Evolutionary conservation across 2,888 invertebrate genomes (phyloP).

Genomic region (Polydrusus tereticollis): DNA sequence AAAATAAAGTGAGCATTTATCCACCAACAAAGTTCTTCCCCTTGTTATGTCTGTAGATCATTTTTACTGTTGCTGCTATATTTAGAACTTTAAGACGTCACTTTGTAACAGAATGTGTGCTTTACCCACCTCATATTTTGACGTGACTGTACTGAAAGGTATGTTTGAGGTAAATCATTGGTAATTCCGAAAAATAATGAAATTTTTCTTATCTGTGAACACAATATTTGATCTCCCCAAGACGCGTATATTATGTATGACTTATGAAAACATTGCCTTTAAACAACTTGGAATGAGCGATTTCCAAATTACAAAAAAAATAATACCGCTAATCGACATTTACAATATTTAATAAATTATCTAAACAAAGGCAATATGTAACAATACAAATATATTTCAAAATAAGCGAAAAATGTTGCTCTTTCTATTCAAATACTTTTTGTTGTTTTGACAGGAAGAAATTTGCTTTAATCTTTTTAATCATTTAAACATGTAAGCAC

Average conservation of each 20-base stretch:
- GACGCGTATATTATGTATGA: slow-evolving; percentile 6
- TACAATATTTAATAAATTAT: slow-evolving; percentile 33
- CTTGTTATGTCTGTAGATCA: too few species aligned
- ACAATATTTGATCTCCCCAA: slow-evolving; percentile 23
- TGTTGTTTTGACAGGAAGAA: too few species aligned
- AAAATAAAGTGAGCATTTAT: too few species aligned
- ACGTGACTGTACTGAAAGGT: neutral
- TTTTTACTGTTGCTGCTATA: too few species aligned
- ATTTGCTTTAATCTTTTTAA: neutral
- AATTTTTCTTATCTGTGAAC: neutral
- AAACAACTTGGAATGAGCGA: slow-evolving; percentile 38
- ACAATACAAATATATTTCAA: slow-evolving; percentile 30
- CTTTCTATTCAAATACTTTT: neutral
- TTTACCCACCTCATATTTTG: too few species aligned
- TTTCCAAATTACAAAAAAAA: slow-evolving; percentile 17
- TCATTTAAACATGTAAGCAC: neutral
- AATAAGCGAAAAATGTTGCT: slow-evolving; percentile 24
- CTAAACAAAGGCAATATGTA: slow-evolving; percentile 39
- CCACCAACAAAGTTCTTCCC: too few species aligned
- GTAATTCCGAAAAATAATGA: neutral
- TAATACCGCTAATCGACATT: slow-evolving; percentile 26
- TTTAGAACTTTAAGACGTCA: too few species aligned
- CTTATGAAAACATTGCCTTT: slow-evolving; percentile 12
- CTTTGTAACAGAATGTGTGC: too few species aligned
- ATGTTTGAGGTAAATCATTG: neutral